Percentiles rank a stretch among this genome's conserved stretches.
Conservation (phyloP, 2,797 vertebrate species). For the Eurystomus glaucurus region DNA sequence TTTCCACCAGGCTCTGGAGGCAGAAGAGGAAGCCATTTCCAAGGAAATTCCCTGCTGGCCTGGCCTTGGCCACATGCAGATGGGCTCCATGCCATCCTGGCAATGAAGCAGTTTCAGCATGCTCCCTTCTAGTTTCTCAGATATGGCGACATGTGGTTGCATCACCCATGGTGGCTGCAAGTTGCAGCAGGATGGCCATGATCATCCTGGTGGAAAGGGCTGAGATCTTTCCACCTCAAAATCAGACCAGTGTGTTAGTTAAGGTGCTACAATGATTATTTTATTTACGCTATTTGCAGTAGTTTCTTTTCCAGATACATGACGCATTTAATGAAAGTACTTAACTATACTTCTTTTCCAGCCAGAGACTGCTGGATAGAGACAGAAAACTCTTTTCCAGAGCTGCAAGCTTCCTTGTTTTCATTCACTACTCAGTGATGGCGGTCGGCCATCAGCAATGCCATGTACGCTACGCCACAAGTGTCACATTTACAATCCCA, state of each 20-base stretch:
- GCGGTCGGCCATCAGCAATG: not conserved
- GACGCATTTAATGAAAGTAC: not conserved
- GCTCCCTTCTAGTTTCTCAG: not conserved
- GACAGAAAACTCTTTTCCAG: not conserved
- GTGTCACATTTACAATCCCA: not conserved
- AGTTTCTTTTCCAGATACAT: not conserved
- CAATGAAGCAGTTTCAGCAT: not conserved
- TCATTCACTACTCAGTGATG: not conserved
- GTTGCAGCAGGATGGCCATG: not conserved
- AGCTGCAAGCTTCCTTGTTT: not conserved
- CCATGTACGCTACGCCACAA: rapidly evolving
- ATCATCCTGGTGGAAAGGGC: not conserved
- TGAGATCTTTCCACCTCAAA: not conserved
- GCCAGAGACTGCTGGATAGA: not conserved
- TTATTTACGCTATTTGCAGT: not conserved
- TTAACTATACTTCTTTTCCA: not conserved
- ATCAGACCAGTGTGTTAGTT: not conserved
- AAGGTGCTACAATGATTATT: not conserved
- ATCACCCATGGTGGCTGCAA: not conserved
- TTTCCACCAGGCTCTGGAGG: not conserved
- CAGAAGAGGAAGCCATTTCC: not conserved
- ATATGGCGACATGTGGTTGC: rapidly evolving
- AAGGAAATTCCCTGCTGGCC: not conserved
- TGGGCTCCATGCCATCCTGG: rapidly evolving
- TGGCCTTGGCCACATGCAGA: rapidly evolving